A percentile compares a stretch with the other conserved stretches of the same genome.
phyloP scores from a whole-genome alignment of 2,888 invertebrate genomes.

The Omphaloscelis lunosa region DNA sequence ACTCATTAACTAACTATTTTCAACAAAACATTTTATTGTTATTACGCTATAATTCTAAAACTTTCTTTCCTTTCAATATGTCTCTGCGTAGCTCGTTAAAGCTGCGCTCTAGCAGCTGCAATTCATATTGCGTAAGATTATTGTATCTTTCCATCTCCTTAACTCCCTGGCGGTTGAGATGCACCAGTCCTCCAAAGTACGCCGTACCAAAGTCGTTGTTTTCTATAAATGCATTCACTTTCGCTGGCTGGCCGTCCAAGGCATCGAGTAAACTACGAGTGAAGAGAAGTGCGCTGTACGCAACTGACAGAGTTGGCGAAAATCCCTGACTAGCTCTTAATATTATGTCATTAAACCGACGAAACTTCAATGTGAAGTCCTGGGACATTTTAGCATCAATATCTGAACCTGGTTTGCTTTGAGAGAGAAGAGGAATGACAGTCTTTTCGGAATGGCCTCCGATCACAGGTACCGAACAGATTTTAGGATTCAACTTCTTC shows the following conservation, averaged over 20 bases:
- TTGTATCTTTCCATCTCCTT: slow-evolving; percentile 78
- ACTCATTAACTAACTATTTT: slow-evolving; percentile 1
- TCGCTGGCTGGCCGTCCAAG: slow-evolving; percentile 72
- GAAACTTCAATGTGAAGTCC: slow-evolving; percentile 81
- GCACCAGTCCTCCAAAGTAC: slow-evolving; percentile 79
- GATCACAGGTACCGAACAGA: slow-evolving; percentile 93
- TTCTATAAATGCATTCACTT: slow-evolving; percentile 79
- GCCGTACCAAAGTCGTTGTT: slow-evolving; percentile 85
- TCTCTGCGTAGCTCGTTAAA: slow-evolving; percentile 79
- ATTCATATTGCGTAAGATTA: slow-evolving; percentile 76
- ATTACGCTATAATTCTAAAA: slow-evolving; percentile 74
- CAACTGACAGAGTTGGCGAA: slow-evolving; percentile 91
- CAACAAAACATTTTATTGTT: slow-evolving; percentile 4
- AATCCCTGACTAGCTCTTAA: slow-evolving; percentile 92
- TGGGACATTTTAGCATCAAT: slow-evolving; percentile 84
- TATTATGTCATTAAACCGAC: slow-evolving; percentile 92
- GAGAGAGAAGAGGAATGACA: slow-evolving; percentile 94
- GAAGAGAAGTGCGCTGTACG: slow-evolving; percentile 92
- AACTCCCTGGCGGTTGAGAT: slow-evolving; percentile 74
- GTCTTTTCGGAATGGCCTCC: slow-evolving; percentile 95
- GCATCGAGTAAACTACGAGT: slow-evolving; percentile 90
- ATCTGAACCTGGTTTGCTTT: slow-evolving; percentile 90
- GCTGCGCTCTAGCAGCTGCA: slow-evolving; percentile 77
- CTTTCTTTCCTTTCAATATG: slow-evolving; percentile 75
- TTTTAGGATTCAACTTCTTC: slow-evolving; percentile 91